phyloP scores from a whole-genome alignment of 2,888 invertebrate genomes.

The Herminia tarsipennalis region DNA sequence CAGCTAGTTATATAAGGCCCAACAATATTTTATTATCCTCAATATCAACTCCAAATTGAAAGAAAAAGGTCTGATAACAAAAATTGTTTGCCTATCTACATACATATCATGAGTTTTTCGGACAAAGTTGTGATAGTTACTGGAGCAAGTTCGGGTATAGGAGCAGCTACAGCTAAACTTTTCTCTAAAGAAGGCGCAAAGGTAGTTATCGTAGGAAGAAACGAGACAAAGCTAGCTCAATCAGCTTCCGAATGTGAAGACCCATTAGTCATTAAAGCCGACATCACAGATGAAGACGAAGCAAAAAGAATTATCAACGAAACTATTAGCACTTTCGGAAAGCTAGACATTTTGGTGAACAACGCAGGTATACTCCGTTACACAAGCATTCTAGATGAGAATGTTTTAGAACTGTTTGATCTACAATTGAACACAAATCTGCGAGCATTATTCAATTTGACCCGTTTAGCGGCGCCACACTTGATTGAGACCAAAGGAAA shows the following conservation, averaged over 20 bases:
- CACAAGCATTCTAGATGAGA: slow-evolving; percentile 30
- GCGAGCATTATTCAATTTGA: slow-evolving; percentile 47
- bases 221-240: slow-evolving; percentile 86
- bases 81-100: neutral
- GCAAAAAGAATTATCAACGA: slow-evolving; percentile 44
- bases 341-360: slow-evolving; percentile 51
- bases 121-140: slow-evolving; percentile 85
- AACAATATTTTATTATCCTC: neutral
- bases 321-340: slow-evolving; percentile 43
- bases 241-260: slow-evolving; percentile 65
- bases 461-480: slow-evolving; percentile 46
- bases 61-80: neutral
- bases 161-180: slow-evolving; percentile 87
- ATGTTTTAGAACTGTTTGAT: slow-evolving; percentile 44
- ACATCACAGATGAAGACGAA: slow-evolving; percentile 48
- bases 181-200: slow-evolving; percentile 87
- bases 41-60: neutral
- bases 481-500: slow-evolving; percentile 54
- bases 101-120: slow-evolving; percentile 36
- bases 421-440: slow-evolving; percentile 51
- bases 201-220: slow-evolving; percentile 87
- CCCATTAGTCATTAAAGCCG: slow-evolving; percentile 43
- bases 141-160: slow-evolving; percentile 90
- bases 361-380: slow-evolving; percentile 48
- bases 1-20: too few relatives aligned